Conservation (phyloP, 2,113 vertebrate species). For the Strigops habroptila region DNA sequence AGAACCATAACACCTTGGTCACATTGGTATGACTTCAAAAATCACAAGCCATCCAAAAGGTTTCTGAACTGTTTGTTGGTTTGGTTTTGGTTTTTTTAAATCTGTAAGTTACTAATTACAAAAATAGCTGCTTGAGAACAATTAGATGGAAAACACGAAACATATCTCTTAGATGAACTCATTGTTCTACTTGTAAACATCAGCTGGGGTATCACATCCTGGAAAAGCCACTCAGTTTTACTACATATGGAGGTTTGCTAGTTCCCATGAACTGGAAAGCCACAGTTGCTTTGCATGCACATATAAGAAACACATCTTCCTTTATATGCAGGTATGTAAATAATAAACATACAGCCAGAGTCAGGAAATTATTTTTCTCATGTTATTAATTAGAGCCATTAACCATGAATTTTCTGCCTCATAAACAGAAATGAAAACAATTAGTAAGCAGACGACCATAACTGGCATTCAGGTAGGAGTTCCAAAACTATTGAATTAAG, state of each 20-base stretch:
- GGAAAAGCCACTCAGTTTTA: slow-evolving; percentile 58
- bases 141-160: slow-evolving; percentile 50
- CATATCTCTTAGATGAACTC: slow-evolving; percentile 51
- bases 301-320: neutral
- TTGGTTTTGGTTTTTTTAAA: neutral
- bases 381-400: slow-evolving; percentile 37
- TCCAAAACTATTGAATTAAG: neutral
- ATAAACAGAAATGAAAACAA: neutral
- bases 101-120: slow-evolving; percentile 44
- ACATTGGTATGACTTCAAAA: neutral
- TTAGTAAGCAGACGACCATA: neutral
- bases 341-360: neutral
- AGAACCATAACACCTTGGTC: neutral
- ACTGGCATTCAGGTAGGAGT: neutral
- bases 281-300: neutral
- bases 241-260: neutral
- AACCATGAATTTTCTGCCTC: slow-evolving; percentile 2
- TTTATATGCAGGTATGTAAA: neutral
- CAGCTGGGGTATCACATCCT: slow-evolving; percentile 43
- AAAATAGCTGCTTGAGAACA: slow-evolving; percentile 63
- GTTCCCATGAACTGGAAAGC: slow-evolving; percentile 32
- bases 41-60: neutral
- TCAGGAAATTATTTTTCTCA: neutral
- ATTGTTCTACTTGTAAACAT: slow-evolving; percentile 69
- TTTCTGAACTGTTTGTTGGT: neutral